Percentiles rank a stretch among this genome's conserved stretches.
phyloP scores from a whole-genome alignment of 2,888 invertebrate genomes.

The Dasypogon diadema region DNA sequence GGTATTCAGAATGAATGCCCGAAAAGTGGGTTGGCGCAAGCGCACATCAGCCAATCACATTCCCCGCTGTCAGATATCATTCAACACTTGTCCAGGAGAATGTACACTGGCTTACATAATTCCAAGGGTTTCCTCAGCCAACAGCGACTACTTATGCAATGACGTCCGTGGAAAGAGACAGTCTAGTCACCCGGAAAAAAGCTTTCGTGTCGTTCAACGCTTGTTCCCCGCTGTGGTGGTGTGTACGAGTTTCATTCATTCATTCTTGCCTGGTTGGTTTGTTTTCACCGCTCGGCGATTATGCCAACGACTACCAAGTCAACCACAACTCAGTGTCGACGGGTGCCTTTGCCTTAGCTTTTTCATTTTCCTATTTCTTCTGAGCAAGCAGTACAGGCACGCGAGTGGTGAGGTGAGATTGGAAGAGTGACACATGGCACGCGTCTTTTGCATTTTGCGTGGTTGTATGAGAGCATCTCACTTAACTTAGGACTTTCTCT shows the following conservation, averaged over 20 bases:
- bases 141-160: conserved; percentile 22
- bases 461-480: not conserved
- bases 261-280: not conserved
- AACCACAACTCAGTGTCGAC: not conserved
- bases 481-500: not conserved
- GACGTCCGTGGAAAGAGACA: conserved; percentile 21
- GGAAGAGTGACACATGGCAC: conserved; percentile 55
- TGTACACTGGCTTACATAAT: conserved; percentile 41
- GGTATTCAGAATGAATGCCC: conserved; percentile 1
- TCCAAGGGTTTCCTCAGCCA: not conserved
- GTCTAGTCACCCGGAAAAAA: not conserved
- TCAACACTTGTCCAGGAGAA: conserved; percentile 12
- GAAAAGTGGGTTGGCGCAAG: conserved; percentile 65
- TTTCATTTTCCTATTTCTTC: not conserved
- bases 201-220: no score
- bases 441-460: conserved; percentile 50
- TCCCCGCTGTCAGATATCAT: conserved; percentile 18
- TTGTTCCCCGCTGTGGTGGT: not conserved
- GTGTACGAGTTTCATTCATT: conserved; percentile 23
- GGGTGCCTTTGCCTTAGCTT: conserved; percentile 1
- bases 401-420: conserved; percentile 44
- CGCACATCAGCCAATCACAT: conserved; percentile 67
- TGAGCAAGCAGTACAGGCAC: conserved; percentile 26
- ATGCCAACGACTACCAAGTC: not conserved
- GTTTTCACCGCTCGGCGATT: not conserved